Percentiles rank a stretch among this genome's conserved stretches.
These are phyloP conservation scores for Sinotaia quadrata DNA, from an alignment of 2,888 invertebrate genomes.

Conservation along the genomic window DNA sequence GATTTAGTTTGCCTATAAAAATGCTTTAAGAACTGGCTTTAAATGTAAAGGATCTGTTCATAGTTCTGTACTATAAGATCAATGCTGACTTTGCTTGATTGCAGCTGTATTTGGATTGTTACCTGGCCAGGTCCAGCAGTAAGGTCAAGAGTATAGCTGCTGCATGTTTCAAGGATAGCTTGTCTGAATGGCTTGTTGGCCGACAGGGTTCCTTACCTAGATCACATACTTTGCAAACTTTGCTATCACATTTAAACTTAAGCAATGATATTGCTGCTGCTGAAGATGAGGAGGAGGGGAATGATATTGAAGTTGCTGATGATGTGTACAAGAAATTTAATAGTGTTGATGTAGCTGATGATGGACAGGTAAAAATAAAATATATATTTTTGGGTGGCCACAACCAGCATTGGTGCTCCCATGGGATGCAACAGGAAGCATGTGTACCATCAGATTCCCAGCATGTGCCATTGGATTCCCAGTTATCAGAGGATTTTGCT, in stretches of 20 bases:
- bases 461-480: too few species aligned
- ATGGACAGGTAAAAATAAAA: slow-evolving; percentile 15
- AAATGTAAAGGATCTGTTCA: too few species aligned
- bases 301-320: too few species aligned
- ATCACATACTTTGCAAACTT: slow-evolving; percentile 15
- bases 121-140: slow-evolving; percentile 20
- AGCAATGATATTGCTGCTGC: not conserved
- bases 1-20: too few species aligned
- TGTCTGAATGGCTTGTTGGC: slow-evolving; percentile 39
- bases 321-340: too few species aligned
- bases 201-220: not conserved
- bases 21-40: too few species aligned
- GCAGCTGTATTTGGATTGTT: slow-evolving; percentile 33
- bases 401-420: too few species aligned
- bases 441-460: too few species aligned
- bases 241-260: not conserved
- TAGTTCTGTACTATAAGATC: too few species aligned
- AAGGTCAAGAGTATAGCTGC: slow-evolving; percentile 26
- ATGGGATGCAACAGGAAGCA: too few species aligned
- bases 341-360: slow-evolving; percentile 1
- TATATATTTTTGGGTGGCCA: too few species aligned
- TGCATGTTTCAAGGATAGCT: slow-evolving; percentile 34
- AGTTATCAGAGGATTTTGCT: too few species aligned
- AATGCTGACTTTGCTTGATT: slow-evolving; percentile 6
- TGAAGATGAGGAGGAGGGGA: not conserved